Evolutionary conservation across 2,797 vertebrate species (phyloP), one percentile per base, ranked within the genome.

Genomic region (Rhinatrema bivittatum): DNA sequence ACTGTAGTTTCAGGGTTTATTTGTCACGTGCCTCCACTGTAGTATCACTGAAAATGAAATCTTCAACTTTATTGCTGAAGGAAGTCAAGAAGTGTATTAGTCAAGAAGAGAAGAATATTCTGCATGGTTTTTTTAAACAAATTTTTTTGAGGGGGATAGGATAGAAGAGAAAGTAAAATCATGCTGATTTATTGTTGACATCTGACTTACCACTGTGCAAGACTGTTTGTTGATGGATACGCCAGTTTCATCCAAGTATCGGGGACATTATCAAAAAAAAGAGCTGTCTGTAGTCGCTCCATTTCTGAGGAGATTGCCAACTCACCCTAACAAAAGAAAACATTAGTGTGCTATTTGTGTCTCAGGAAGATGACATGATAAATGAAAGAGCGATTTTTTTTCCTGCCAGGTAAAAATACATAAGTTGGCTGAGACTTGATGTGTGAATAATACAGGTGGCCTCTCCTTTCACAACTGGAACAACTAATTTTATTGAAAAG

Each of bases 241-340:
- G 82, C 82, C 71, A 73, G 84, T 81, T 82, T 83, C 79, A 81
- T 84, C 83, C 86, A 85, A 83, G 81, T 94, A 89, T 91, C 89
- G 87, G 88, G 81, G 84, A 89, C 88, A 89, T 92, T 90, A 89
- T 93, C 54, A 82, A 82, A 87, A 87, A 87, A 89, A 85, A 87
- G 77, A 78, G 87, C 87, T 89, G 86, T 88, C 88, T 88, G 81
- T 80, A 88, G 90, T 89, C 82, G 82, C 78, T 93, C 86, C 81
- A 87, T 93, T 88, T 89, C 78, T 41, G 79, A 86, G 84, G 90
- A 94, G 91, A 97, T 87, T 96, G 91, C 91, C 87, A 94, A 91
- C 89, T 95, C 90, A 88, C 88, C 88, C 89, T 93, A 92, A 97
- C 91, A 97, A 95, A 94, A 87, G 87, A 87, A 93, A 88, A 88